These are phyloP conservation scores for Polyommatus icarus DNA, from an alignment of 2,888 invertebrate species.

Conservation along the genomic window DNA sequence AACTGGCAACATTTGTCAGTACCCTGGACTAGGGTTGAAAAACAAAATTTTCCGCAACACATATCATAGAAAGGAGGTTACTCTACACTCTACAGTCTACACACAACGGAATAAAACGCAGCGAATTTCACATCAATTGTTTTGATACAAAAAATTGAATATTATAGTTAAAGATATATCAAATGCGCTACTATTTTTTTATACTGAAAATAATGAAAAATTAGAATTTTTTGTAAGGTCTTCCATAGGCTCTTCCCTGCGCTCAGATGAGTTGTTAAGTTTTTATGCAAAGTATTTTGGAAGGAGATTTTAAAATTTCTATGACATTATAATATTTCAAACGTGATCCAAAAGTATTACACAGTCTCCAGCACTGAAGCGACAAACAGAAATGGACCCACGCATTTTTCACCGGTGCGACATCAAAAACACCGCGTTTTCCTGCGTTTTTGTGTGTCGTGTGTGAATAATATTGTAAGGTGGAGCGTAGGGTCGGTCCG, in stretches of 20 bases:
- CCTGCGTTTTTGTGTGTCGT: constrained; percentile 39
- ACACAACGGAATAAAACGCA: constrained; percentile 47
- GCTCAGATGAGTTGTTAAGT: too few relatives aligned
- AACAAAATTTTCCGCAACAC: constrained; percentile 80
- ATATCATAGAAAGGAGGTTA: constrained; percentile 70
- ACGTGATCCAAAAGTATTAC: not conserved
- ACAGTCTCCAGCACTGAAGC: not conserved
- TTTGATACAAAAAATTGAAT: not conserved
- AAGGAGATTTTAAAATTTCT: too few relatives aligned
- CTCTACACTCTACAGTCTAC: constrained; percentile 50
- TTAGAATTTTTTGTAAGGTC: not conserved
- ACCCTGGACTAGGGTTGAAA: constrained; percentile 61
- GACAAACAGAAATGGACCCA: not conserved
- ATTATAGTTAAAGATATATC: not conserved
- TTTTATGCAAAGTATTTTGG: too few relatives aligned
- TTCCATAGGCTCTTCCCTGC: not conserved
- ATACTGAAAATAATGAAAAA: not conserved
- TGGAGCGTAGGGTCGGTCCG: constrained; percentile 53
- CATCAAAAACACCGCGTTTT: constrained; percentile 26
- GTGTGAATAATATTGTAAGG: constrained; percentile 51
- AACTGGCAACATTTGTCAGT: constrained; percentile 73
- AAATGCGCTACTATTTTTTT: not conserved
- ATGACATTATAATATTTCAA: too few relatives aligned
- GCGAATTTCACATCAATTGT: constrained; percentile 34
- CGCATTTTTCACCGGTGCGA: not conserved